phyloP scores from a whole-genome alignment of 2,888 invertebrate genomes.

The Oligia latruncula region DNA sequence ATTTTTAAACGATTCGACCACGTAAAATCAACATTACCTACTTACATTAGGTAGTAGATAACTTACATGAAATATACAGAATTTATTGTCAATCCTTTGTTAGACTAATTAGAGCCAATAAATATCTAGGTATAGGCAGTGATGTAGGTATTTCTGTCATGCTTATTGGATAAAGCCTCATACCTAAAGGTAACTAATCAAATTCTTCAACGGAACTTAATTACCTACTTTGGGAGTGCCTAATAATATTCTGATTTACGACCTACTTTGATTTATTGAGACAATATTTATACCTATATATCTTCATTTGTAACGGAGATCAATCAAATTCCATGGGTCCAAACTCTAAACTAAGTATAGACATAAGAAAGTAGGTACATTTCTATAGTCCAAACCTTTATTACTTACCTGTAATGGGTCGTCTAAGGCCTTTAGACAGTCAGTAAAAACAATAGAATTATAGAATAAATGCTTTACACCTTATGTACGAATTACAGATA shows the following conservation, averaged over 20 bases:
- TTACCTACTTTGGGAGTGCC: conserved; percentile 5
- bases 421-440: too few relatives aligned
- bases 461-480: neutral
- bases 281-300: neutral
- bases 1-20: conserved; percentile 37
- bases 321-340: neutral
- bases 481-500: neutral
- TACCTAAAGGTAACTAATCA: neutral
- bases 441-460: too few relatives aligned
- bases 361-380: too few relatives aligned
- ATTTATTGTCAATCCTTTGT: neutral
- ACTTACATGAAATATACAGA: neutral
- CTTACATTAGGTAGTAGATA: neutral
- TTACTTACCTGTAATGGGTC: too few relatives aligned
- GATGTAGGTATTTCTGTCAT: too few relatives aligned
- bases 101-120: conserved; percentile 1
- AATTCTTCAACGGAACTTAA: conserved; percentile 18
- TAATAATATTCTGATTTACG: conserved; percentile 3
- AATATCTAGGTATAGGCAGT: neutral
- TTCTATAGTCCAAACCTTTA: too few relatives aligned
- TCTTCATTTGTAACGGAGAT: neutral
- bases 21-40: conserved; percentile 23
- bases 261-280: conserved; percentile 6
- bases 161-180: too few relatives aligned
- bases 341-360: neutral